Evolutionary conservation across 2,888 invertebrate genomes (phyloP), one percentile per base, ranked within the genome.

Genomic region (Stramonita haemastoma): DNA sequence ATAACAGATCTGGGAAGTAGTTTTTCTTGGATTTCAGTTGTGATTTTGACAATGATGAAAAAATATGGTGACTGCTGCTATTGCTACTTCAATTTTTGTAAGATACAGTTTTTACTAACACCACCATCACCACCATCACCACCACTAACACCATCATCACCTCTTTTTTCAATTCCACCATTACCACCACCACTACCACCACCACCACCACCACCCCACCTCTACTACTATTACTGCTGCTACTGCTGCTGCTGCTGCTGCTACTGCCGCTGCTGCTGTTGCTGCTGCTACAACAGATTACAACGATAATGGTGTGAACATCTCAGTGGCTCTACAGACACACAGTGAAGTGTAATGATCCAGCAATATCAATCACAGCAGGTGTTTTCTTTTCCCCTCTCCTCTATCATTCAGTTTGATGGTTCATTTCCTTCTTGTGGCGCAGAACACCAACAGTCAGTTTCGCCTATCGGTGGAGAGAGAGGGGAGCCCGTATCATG

Each of bases 391-490:
- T 66, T 19, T 19, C 60, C 5, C 5, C 66, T 66, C 22, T 19
- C 26, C 26, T 26, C 19, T 19, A 5, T 26, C 66, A 5, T 26
- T 26, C 17, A 17, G 22, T 66, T 19, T 17, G 66, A 26, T 22
- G 22, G 19, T 22, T 66, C 19, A 66, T 66, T 6, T 19, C 22
- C n/a, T 73, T 22, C 13, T 26, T 5, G n/a, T 73, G 73, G 73
- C 13, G 0, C 92, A 94, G 94, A 93, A 93, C 15, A 87, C 84
- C n/a, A 94, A 94, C 91, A 94, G 93, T 88, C 91, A 91, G 81
- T 94, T 94, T 88, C 88, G 89, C 26, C 36, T 94, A 19, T 83
- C 90, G 8, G 86, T 94, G 26, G 92, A 93, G 90, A 93, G 92
- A 84, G 90, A 94, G 90, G 93, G 93, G 5, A 77, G 89, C 60